Base-by-base conservation (phyloP, 2,888 invertebrate genomes). In the Tipula lateralis region DNA sequence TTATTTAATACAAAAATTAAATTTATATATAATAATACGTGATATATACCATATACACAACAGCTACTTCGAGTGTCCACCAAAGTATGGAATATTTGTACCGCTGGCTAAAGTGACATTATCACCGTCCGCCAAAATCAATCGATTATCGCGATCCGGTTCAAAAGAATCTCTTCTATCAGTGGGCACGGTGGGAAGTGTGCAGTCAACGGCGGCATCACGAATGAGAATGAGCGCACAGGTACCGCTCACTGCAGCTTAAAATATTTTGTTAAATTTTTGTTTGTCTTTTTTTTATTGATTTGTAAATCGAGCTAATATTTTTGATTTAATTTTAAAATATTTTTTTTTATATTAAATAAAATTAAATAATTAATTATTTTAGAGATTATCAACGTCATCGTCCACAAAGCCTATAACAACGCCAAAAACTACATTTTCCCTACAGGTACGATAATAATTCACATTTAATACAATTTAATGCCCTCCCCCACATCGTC, bases 1-100 rank as follows among this genome's bases (percentile, higher is more conserved):
- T 80, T n/a, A 19, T 9, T 13, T 50, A 5, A 39, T 36, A 4
- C 9, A 29, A 9, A 13, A n/a, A 44, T 6, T 36, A 36, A 29
- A 82, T 82, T 30, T 80, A 29, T 29, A 13, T 29, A 36, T 19
- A n/a, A n/a, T n/a, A n/a, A n/a, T n/a, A n/a, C n/a, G n/a, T n/a
- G n/a, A n/a, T n/a, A n/a, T n/a, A n/a, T n/a, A n/a, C n/a, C n/a
- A n/a, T 82, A 30, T 82, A 7, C 30, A 9, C 19, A 24, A n/a
- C 82, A 97, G 98, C 91, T 99, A 99, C 91, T 99, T 99, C 91
- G 95, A 96, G 87, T 99, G 99, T 90, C 93, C 94, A 86, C 95
- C 96, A 50, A 95, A 96, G 88, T 96, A 95, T 91, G 99, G 99
- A 1, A 92, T 99, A 86, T 99, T 99, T 91, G 97, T 98, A 29